Evolutionary conservation across 2,113 vertebrate species (phyloP).

Genomic region (Colossoma macropomum): DNA sequence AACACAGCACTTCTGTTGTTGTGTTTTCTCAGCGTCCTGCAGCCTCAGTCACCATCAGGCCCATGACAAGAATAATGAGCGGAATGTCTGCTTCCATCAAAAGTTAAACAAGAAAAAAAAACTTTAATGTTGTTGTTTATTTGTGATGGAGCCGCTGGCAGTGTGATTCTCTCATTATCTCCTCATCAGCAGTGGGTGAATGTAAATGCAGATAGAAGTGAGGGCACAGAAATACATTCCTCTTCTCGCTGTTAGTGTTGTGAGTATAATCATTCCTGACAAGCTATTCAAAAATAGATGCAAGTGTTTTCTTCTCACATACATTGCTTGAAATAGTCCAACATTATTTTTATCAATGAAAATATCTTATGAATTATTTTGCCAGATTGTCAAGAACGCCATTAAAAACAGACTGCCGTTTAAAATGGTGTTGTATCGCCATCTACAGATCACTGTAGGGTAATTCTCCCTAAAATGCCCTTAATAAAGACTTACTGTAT

Average conservation of each 20-base stretch:
- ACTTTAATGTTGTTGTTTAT: not conserved
- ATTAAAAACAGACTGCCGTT: too few relatives aligned
- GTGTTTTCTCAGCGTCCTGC: slow-evolving; percentile 53
- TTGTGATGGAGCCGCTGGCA: not conserved
- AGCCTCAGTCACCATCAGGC: slow-evolving; percentile 39
- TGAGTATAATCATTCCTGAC: not conserved
- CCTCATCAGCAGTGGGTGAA: not conserved
- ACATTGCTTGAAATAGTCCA: not conserved
- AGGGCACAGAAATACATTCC: not conserved
- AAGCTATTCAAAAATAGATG: slow-evolving; percentile 3
- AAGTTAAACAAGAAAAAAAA: not conserved
- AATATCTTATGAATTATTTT: not conserved
- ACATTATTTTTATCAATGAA: not conserved
- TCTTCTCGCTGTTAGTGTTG: not conserved
- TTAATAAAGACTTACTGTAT: not conserved
- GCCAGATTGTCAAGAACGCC: not conserved
- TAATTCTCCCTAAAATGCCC: not conserved
- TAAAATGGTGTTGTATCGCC: slow-evolving; percentile 3
- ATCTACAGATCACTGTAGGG: slow-evolving; percentile 29
- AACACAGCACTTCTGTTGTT: slow-evolving; percentile 52
- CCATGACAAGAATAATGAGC: slow-evolving; percentile 60
- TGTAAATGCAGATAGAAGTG: slow-evolving; percentile 1
- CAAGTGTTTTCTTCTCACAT: not conserved
- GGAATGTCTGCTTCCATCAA: not conserved
- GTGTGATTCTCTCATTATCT: slow-evolving; percentile 3